Evolutionary conservation across 2,113 vertebrate species (phyloP), one percentile per base, ranked within the genome.

Genomic region (Myrmecobius fasciatus): DNA sequence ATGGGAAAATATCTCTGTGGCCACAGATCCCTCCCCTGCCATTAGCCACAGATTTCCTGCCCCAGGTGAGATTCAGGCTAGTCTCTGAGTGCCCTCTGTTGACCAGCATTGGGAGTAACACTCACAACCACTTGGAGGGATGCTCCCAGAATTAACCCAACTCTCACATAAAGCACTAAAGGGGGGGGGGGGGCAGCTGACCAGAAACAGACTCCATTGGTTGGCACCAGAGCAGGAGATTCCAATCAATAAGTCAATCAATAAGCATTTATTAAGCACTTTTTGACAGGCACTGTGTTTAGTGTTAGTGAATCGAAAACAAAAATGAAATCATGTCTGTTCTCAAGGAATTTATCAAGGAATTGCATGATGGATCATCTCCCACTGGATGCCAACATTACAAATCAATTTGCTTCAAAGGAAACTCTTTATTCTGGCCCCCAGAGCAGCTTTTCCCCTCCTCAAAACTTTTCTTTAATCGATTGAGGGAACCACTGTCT

Each of bases 131-230:
- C 51, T 93, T 54, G 60, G 67, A 75, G 14, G 60, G 36, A 94
- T 95, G 31, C 54, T 96, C 67, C 31, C 2, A 98, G 97, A 98
- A 7, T 22, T 43, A 43, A 83, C 36, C 2, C 2, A 20, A 43
- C 67, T 83, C 53, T 53, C n/a, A 43, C 20, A 83, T 20, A 83
- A 83, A 83, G 7, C 20, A 43, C 67, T 43, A 43, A 43, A 83
- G 8, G 0, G 17, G 17, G n/a, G 20, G 43, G 8, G 0, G 17
- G 17, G n/a, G 20, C 7, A 11, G n/a, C n/a, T 83, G 67, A 83
- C 67, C n/a, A 83, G 67, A 83, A 83, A 43, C 17, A 83, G n/a
- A 83, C n/a, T 43, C 67, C 20, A 83, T 43, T n/a, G 60, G 7
- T 0, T 43, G 17, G 17, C 67, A 83, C 20, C 6, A 83, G 36